Evolutionary conservation across 2,113 vertebrate genomes (phyloP).

Genomic region (Cygnus atratus): DNA sequence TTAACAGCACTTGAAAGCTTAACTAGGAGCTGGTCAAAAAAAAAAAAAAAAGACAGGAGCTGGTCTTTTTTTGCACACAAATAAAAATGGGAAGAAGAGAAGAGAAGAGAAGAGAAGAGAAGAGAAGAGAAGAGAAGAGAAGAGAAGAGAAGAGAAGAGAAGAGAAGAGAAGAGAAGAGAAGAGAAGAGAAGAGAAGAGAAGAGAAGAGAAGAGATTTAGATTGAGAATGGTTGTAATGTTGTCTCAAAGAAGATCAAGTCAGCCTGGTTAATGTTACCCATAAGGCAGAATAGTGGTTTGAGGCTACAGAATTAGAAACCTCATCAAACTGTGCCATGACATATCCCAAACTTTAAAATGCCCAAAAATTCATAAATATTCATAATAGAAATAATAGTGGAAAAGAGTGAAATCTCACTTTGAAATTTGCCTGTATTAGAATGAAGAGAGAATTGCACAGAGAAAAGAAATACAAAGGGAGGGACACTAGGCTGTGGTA

Average conservation of each 20-base stretch:
- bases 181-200: neutral
- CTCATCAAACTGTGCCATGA: neutral
- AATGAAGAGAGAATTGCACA: neutral
- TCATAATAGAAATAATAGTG: neutral
- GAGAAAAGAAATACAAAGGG: neutral
- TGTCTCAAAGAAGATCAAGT: conserved; percentile 4
- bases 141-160: too few relatives aligned
- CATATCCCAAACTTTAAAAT: neutral
- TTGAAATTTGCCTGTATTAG: neutral
- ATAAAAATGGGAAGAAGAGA: too few relatives aligned
- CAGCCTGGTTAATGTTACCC: neutral
- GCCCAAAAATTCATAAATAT: neutral
- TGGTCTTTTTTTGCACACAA: neutral
- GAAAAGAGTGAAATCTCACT: neutral
- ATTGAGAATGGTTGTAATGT: neutral
- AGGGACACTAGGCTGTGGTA: neutral
- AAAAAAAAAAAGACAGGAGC: neutral
- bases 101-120: too few relatives aligned
- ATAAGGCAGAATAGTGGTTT: neutral
- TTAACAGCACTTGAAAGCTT: conserved; percentile 32
- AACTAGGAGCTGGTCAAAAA: conserved; percentile 2
- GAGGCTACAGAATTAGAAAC: neutral
- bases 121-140: too few relatives aligned
- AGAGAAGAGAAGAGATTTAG: too few relatives aligned
- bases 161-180: neutral